phyloP scores from a whole-genome alignment of 2,797 vertebrate species.

The Setipinna tenuifilis region DNA sequence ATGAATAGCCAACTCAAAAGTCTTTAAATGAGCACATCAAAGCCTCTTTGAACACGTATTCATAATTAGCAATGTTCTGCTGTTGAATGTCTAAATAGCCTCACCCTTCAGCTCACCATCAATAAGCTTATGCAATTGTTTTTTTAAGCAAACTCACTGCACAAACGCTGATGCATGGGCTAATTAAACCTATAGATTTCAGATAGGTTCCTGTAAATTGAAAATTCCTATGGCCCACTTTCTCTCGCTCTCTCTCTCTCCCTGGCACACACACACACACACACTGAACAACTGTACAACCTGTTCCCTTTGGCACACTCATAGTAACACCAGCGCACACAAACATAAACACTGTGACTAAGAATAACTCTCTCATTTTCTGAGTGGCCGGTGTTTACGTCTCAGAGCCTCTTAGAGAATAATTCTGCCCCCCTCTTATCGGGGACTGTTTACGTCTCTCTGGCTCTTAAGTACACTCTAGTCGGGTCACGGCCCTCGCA shows the following conservation, averaged over 20 bases:
- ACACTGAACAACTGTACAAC: slow-evolving; percentile 16
- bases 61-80: not conserved
- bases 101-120: not conserved
- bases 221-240: not conserved
- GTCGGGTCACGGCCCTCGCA: slow-evolving; percentile 59
- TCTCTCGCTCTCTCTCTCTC: no score
- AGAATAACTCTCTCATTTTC: slow-evolving; percentile 69
- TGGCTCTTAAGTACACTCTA: slow-evolving; percentile 60
- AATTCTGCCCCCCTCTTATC: slow-evolving; percentile 39
- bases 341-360: slow-evolving; percentile 53
- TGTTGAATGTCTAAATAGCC: not conserved
- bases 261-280: not conserved
- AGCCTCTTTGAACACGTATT: not conserved
- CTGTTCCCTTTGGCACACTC: slow-evolving; percentile 23
- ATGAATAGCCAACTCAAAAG: not conserved
- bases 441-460: slow-evolving; percentile 68
- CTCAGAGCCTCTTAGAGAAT: slow-evolving; percentile 53
- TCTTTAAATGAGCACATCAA: not conserved
- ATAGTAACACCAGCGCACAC: not conserved
- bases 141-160: no score
- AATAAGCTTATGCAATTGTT: not conserved
- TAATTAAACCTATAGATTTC: slow-evolving; percentile 1
- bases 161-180: not conserved
- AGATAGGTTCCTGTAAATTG: not conserved
- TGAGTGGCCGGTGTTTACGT: slow-evolving; percentile 69